These are phyloP conservation scores for Pangasius krempfi DNA, from an alignment of 2,797 vertebrate species.

Conservation along the genomic window DNA sequence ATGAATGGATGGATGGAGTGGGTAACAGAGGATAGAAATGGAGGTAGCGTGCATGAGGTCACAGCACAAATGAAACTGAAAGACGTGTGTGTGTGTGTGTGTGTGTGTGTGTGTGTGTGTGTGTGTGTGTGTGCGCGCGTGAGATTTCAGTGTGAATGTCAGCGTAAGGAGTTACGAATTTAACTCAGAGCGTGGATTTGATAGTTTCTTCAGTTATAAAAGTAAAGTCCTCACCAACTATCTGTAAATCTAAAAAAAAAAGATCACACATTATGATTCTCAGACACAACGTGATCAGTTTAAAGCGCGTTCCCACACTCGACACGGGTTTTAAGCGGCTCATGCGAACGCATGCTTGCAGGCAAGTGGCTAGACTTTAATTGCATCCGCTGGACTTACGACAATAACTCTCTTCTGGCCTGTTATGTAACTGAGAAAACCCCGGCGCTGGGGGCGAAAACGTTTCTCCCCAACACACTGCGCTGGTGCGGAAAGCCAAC, in stretches of 20 bases:
- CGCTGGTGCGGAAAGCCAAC: neutral
- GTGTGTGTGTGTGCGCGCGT: neutral
- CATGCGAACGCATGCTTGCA: neutral
- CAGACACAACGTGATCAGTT: neutral
- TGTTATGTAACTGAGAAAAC: constrained; percentile 13
- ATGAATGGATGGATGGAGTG: neutral
- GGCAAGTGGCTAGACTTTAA: constrained; percentile 12
- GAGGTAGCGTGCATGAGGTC: neutral
- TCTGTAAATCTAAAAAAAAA: neutral
- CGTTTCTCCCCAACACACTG: neutral
- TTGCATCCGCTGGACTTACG: neutral
- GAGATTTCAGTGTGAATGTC: no score
- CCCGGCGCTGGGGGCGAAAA: neutral
- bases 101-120: constrained; percentile 3
- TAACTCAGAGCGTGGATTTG: neutral
- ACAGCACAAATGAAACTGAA: neutral
- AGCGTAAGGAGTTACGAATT: neutral
- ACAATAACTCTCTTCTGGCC: neutral
- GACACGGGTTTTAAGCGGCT: neutral
- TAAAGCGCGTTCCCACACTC: neutral
- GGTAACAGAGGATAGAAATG: neutral
- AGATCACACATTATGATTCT: neutral
- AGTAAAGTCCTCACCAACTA: neutral
- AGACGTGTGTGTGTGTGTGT: neutral
- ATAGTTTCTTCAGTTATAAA: neutral